Conservation (phyloP, 2,888 invertebrate species). For the Rhamphomyia laevipes region DNA sequence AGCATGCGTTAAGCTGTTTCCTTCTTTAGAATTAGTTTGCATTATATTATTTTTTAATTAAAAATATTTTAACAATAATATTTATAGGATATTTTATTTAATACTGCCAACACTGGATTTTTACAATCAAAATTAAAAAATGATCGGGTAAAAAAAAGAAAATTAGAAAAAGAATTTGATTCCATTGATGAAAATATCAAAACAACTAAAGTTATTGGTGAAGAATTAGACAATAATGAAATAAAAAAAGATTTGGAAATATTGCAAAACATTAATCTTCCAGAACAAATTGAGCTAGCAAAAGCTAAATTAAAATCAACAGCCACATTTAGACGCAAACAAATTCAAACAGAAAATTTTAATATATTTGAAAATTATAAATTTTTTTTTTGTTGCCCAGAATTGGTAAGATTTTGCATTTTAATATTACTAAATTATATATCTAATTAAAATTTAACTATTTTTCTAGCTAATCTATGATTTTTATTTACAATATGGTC, state of each 20-base stretch:
- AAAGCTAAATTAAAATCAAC: conserved; percentile 1
- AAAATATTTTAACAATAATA: not conserved
- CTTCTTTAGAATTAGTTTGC: not conserved
- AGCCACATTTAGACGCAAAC: not conserved
- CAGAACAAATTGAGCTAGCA: not conserved
- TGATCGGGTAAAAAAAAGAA: not conserved
- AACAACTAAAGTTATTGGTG: too few relatives aligned
- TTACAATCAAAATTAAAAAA: not conserved
- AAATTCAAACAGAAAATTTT: not conserved
- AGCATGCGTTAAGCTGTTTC: not conserved
- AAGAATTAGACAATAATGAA: not conserved
- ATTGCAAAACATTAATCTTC: not conserved
- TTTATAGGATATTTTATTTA: not conserved
- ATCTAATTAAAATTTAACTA: too few relatives aligned
- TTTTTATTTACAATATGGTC: too few relatives aligned
- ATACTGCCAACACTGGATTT: not conserved
- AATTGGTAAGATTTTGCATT: not conserved
- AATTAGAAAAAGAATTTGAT: not conserved
- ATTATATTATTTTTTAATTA: not conserved
- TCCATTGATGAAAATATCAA: too few relatives aligned
- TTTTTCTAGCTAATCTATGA: too few relatives aligned
- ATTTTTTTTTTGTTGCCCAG: not conserved
- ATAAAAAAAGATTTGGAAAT: not conserved
- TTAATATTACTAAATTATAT: too few relatives aligned
- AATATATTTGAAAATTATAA: not conserved